Evolutionary conservation across 2,888 invertebrate genomes (phyloP), one percentile per base, ranked within the genome.

Genomic region (Byasa hedistus): DNA sequence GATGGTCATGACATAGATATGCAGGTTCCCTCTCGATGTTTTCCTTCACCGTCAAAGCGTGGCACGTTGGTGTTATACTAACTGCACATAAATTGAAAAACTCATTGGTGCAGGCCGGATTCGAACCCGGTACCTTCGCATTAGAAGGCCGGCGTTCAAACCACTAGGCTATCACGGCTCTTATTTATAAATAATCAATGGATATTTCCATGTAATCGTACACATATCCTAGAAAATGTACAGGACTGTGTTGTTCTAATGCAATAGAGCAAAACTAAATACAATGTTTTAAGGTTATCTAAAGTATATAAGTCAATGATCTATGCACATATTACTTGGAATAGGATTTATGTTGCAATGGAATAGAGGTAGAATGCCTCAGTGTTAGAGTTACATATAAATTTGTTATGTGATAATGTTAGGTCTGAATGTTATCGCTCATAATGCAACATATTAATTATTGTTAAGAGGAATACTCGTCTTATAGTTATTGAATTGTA

Each of bases 231-330:
- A 17, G 1, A 32, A 32, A 32, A 44, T 19, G 44, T 12, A 15
- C 17, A 44, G 3, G 15, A 44, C 17, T 4, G 44, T 17, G 44
- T 15, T 44, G 44, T 64, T 64, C 23, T 23, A 54, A 17, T 58
- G 61, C 61, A 65, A 65, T 56, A 36, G 48, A 55, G 23, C 57
- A 39, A 32, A 39, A 23, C 36, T 36, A 22, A 24, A 24, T 24
- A 61, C 24, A 39, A 54, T 55, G 39, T 61, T 32, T 57, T 21
- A 36, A 61, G 57, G 57, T 61, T 57, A 66, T 57, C 57, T 36
- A 44, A 15, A 23, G 15, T 39, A 19, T 36, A 22, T 0, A 44
- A 39, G 51, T 57, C 54, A 61, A 36, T 61, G 51, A 52, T 21
- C 36, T 23, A n/a, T 27, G 19, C 8, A 27, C 22, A 4, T 15